Evolutionary conservation across 1,140 invertebrate species (phyloP).

Genomic region (Polyergus mexicanus): DNA sequence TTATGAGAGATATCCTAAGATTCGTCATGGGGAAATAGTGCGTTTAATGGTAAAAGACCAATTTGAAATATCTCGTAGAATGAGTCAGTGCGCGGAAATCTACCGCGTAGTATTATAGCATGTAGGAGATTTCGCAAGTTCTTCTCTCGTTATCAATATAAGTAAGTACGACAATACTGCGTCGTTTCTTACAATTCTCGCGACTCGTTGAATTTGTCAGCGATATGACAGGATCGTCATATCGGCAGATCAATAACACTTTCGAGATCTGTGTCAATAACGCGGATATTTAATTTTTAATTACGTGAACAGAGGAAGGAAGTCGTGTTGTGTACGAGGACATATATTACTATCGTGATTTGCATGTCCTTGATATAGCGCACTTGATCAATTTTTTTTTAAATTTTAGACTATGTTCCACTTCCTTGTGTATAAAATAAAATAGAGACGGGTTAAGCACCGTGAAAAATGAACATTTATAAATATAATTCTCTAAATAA

Average conservation of each 20-base stretch:
- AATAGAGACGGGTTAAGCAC: background rate
- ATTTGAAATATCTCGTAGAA: background rate
- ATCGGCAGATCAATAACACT: constrained; percentile 19
- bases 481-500: background rate
- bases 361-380: constrained; percentile 1
- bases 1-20: constrained; percentile 22
- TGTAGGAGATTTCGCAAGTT: background rate
- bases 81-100: constrained; percentile 11
- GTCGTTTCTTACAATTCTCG: constrained; percentile 9
- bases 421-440: constrained; percentile 1
- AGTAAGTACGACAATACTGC: background rate
- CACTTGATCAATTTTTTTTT: constrained; percentile 24
- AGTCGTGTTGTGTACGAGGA: background rate
- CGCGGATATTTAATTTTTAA: constrained; percentile 32
- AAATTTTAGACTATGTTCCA: background rate
- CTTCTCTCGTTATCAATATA: constrained; percentile 19
- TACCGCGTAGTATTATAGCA: background rate
- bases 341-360: constrained; percentile 15
- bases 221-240: constrained; percentile 4
- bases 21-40: background rate
- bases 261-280: constrained; percentile 35
- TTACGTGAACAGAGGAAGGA: constrained; percentile 12
- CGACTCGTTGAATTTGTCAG: background rate
- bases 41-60: background rate
- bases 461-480: background rate